Evolutionary conservation across 2,113 vertebrate species (phyloP), one percentile per base, ranked within the genome.

Genomic region (Prionailurus bengalensis): DNA sequence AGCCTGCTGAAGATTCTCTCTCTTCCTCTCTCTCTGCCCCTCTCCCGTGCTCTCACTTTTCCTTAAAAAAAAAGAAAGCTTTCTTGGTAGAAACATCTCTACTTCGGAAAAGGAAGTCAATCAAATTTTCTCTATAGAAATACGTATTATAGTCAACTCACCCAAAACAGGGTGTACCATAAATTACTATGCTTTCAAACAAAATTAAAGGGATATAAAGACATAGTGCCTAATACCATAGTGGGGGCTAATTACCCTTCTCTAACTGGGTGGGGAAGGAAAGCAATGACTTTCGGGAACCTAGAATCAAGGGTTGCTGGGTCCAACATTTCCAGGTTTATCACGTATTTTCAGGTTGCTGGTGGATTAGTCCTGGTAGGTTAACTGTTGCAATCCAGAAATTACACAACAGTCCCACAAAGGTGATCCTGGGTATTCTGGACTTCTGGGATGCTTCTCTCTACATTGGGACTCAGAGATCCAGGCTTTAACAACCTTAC

Each of bases 31-130:
- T 19, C 55, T 21, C 55, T 58, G 55, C 55, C 55, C 55, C 55
- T 58, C 19, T 58, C 19, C 55, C 4, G 6, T 21, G 55, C 55
- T 58, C 55, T 58, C 5, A 58, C 55, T 19, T 58, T 58, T 58
- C 19, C 55, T 58, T 58, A 58, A 58, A 21, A 58, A 58, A 14
- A 51, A 51, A 51, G 42, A 84, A 91, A 55, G 51, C 16, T n/a
- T 92, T 88, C 86, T 80, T 42, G 48, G 31, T 84, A 42, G 53
- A 96, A 84, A 14, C 55, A 68, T 70, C 39, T 95, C 85, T 85
- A 51, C 42, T 66, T 89, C 88, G 61, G 58, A 86, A 89, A 97
- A 93, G 19, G 66, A 94, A 93, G 66, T 16, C 15, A 39, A 78
- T 88, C 1, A 61, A 51, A 71, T 29, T 94, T 91, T 61, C 55